Conservation (phyloP, 2,797 vertebrate species). For the Clarias pachynema region DNA sequence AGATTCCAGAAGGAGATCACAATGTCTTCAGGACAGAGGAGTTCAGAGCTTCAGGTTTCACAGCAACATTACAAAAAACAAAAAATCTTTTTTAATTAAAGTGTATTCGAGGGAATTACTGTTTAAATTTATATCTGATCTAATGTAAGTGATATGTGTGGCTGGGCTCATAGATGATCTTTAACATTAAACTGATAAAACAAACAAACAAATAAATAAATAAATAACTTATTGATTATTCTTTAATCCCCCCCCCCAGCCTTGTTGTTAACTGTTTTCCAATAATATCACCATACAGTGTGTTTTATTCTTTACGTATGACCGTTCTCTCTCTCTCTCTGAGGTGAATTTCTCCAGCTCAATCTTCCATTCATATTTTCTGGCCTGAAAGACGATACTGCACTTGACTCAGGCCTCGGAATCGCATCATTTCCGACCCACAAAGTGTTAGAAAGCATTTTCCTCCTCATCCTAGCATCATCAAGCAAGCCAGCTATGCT, state of each 20-base stretch:
- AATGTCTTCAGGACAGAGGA: not conserved
- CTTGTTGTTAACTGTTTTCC: not conserved
- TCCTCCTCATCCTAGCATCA: no score
- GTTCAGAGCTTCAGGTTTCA: not conserved
- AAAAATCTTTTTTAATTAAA: no score
- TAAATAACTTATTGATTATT: not conserved
- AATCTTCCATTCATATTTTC: not conserved
- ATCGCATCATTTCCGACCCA: not conserved
- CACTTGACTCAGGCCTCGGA: not conserved
- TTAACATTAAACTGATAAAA: not conserved
- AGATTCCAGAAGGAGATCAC: no score
- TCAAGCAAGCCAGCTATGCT: not conserved
- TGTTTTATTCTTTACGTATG: not conserved
- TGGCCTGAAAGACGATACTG: not conserved
- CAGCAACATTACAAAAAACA: not conserved
- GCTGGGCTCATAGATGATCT: not conserved
- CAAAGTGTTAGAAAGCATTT: no score
- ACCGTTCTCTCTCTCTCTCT: not conserved
- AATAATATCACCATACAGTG: constrained; percentile 7
- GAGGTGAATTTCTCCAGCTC: not conserved
- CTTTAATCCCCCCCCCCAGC: not conserved
- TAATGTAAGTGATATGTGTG: not conserved
- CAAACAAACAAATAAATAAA: no score
- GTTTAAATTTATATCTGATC: not conserved
- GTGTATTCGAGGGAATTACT: not conserved